phyloP scores from a whole-genome alignment of 2,113 vertebrate species.

The Nycticryphes semicollaris region DNA sequence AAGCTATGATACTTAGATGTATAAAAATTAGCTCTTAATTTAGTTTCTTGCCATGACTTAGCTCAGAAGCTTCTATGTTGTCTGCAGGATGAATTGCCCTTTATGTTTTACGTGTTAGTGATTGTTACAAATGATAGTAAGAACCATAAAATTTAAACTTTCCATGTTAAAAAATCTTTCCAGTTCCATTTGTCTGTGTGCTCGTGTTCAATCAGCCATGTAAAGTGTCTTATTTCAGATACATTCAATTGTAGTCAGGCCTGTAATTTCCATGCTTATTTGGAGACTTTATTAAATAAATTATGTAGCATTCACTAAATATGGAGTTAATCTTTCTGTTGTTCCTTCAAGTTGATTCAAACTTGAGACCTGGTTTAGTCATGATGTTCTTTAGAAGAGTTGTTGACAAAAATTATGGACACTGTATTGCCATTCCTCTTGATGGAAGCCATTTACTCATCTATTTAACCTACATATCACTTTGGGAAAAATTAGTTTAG shows the following conservation, averaged over 20 bases:
- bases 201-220: constrained; percentile 52
- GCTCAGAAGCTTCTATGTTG: neutral
- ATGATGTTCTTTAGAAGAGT: neutral
- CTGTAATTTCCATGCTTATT: constrained; percentile 40
- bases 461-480: neutral
- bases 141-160: constrained; percentile 19
- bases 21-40: neutral
- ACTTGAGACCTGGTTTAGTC: neutral
- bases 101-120: constrained; percentile 47
- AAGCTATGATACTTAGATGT: neutral
- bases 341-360: constrained; percentile 3
- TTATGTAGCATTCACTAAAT: constrained; percentile 29
- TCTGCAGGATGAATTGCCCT: constrained; percentile 19
- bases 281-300: constrained; percentile 36
- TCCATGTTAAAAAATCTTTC: constrained; percentile 45
- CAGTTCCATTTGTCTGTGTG: constrained; percentile 58
- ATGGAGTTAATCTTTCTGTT: constrained; percentile 40
- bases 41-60: constrained; percentile 1
- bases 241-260: constrained; percentile 46
- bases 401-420: neutral
- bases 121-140: constrained; percentile 14
- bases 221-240: constrained; percentile 50
- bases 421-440: neutral
- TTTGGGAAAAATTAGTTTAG: neutral
- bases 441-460: neutral